These are phyloP conservation scores for Archivesica marissinica DNA, from an alignment of 1,140 invertebrate genomes.

Conservation along the genomic window DNA sequence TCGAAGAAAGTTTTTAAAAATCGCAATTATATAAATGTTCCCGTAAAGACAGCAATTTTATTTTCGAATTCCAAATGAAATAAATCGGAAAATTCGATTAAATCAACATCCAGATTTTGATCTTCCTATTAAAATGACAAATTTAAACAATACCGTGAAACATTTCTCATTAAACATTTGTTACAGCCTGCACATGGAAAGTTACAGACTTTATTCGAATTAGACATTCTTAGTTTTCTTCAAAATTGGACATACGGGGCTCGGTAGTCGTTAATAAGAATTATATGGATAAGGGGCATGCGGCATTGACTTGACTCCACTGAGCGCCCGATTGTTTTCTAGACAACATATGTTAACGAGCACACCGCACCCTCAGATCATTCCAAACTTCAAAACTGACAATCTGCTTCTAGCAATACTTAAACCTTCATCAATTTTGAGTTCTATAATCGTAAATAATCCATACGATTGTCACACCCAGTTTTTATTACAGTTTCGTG, in stretches of 20 bases:
- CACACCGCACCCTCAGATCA: background rate
- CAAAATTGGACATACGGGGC: background rate
- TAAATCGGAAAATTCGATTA: too few species aligned
- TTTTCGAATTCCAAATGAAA: too few species aligned
- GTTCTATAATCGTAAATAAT: background rate
- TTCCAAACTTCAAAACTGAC: constrained; percentile 16
- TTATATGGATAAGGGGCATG: constrained; percentile 25
- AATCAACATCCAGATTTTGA: too few species aligned
- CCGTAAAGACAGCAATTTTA: too few species aligned
- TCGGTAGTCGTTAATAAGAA: constrained; percentile 12
- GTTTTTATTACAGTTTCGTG: background rate
- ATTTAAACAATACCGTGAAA: too few species aligned
- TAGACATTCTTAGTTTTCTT: too few species aligned
- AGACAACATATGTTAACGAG: background rate
- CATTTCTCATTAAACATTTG: too few species aligned
- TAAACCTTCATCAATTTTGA: constrained; percentile 29
- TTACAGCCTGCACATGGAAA: too few species aligned
- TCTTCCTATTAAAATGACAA: too few species aligned
- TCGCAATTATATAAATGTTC: background rate
- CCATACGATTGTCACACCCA: background rate
- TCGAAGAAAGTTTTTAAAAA: background rate
- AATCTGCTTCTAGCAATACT: constrained; percentile 9
- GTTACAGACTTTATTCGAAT: too few species aligned
- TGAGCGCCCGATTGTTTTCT: background rate
- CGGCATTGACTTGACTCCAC: background rate